These are phyloP conservation scores for Oreochromis grahami DNA, from an alignment of 2,797 vertebrate genomes.

Conservation along the genomic window DNA sequence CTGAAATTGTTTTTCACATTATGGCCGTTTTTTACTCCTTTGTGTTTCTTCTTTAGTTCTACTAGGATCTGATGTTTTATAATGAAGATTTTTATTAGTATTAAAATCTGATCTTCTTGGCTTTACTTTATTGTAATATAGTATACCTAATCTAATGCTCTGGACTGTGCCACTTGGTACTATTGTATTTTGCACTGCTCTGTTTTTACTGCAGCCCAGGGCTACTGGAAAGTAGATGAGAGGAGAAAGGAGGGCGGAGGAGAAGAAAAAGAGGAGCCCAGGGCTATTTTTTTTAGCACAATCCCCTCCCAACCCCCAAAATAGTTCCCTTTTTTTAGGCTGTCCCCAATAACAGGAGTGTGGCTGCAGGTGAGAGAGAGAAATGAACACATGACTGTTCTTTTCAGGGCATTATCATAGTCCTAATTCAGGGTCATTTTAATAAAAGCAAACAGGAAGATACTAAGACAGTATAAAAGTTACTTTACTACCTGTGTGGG, in stretches of 20 bases:
- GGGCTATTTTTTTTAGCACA: constrained; percentile 38
- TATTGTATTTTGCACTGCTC: constrained; percentile 10
- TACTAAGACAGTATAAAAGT: background rate
- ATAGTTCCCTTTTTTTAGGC: constrained; percentile 60
- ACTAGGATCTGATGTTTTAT: background rate
- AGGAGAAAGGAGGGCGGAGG: constrained; percentile 9
- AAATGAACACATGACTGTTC: background rate
- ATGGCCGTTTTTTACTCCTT: background rate
- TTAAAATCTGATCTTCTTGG: background rate
- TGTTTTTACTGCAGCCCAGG: constrained; percentile 12
- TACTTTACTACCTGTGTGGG: background rate
- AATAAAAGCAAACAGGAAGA: background rate
- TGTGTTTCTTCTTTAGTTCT: background rate
- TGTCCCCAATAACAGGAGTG: constrained; percentile 41
- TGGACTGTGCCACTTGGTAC: background rate
- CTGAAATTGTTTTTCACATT: background rate
- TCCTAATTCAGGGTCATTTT: background rate
- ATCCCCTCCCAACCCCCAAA: constrained; percentile 14
- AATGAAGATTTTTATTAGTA: background rate
- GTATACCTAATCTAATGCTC: background rate
- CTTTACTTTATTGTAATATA: background rate
- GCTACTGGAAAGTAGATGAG: constrained; percentile 24
- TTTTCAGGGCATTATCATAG: background rate
- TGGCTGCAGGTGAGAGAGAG: constrained; percentile 31
- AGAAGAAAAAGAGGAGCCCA: constrained; percentile 22